Evolutionary conservation across 1,140 invertebrate species (phyloP), one percentile per base, ranked within the genome.

Genomic region (Drosophila tani): DNA sequence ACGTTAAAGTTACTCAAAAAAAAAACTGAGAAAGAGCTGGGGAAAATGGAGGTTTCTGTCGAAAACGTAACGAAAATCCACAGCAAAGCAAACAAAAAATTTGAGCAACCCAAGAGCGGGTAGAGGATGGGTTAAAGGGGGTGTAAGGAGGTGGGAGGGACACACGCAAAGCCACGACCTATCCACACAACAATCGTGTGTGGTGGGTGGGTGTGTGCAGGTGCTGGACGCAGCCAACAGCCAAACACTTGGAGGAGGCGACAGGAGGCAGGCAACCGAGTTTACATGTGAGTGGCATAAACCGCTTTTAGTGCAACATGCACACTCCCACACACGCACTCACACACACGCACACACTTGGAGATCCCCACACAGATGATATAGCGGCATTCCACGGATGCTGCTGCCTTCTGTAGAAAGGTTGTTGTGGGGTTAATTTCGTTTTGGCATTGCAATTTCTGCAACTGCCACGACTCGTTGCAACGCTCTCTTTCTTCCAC

Each of bases 151-250:
- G 17, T 29, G 64, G 49, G 29, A 59, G 49, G 32, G 6, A 55
- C 32, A 55, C 63, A 63, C 68, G 46, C 64, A 75, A 83, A 90
- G 85, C 85, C 85, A 85, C 85, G 85, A 90, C 86, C 85, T 90
- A 90, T 85, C 85, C 85, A 90, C 85, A 90, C 86, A 90, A 85
- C 85, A 90, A 90, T 90, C 75, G 82, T 79, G 85, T 90, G 78
- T 88, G 85, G 45, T 46, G 45, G 85, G 45, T 46, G 45, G 51
- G 50, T 53, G 51, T 55, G 51, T 40, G 53, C 53, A 38, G 78
- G 81, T 66, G 85, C 75, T 79, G 73, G 69, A 50, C 46, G 70
- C 66, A 51, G 59, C 65, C 77, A 65, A 35, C 43, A 46, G 43
- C 43, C 17, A 46, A 84, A 64, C 80, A 87, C 80, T 80, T 74